Base-by-base conservation (phyloP, 2,888 invertebrate genomes). In the Latheticus oryzae region DNA sequence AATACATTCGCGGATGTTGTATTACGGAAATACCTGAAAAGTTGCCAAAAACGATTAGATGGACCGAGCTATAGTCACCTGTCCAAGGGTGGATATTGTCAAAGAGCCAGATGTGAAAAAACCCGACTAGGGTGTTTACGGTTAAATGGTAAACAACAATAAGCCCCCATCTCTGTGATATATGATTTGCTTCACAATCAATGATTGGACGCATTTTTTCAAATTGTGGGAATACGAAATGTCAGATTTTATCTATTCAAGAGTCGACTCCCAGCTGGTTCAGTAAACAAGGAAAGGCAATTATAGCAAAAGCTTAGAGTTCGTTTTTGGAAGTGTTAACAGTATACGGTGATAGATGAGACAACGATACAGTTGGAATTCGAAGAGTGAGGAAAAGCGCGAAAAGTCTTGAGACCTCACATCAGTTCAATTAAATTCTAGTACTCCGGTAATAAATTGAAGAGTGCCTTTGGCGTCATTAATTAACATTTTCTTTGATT, bases 1-100 rank as follows among this genome's bases (percentile, higher is more conserved):
- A 60, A 63, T 65, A 62, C 61, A 58, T 60, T 53, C 53, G 58
- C 58, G 51, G 54, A 61, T 60, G 62, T 62, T 60, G 54, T 37
- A 24, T 16, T 28, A 15, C 55, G 38, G 19, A 26, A 26, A 38
- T 11, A 37, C 19, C 8, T n/a, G 16, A 5, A 40, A 40, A 38
- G 28, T 51, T 38, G 40, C 35, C 28, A 11, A 12, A n/a, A 9
- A 24, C 24, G 24, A 24, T 9, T 8, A 24, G 11, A 9, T n/a
- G n/a, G 2, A 7, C 7, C 26, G n/a, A 12, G 19, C 3, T 16
- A 47, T n/a, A 24, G 33, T 17, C 53, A 54, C 53, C 53, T 54
- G 53, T 52, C 42, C 30, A 13, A 12, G 30, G 52, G 51, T 45
- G 13, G 35, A 28, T 35, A 15, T 15, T 16, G 30, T 43, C 9